A percentile compares a stretch with the other conserved stretches of the same genome.
phyloP scores from a whole-genome alignment of 2,888 invertebrate species.

The Dicycla oo region DNA sequence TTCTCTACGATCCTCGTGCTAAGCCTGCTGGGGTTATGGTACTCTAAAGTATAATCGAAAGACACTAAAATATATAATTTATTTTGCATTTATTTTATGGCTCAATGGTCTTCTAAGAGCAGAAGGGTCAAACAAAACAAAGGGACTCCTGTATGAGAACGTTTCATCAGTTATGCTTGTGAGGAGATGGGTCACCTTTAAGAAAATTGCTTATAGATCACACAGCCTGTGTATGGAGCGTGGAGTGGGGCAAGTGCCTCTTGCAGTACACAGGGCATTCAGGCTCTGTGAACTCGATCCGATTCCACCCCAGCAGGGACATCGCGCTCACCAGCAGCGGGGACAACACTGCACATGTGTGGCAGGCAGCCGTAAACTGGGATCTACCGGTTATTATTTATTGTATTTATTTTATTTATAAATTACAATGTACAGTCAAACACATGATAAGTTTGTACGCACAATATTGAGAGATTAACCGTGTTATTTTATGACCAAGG shows the following conservation, averaged over 20 bases:
- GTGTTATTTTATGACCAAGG: no score
- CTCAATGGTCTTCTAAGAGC: neutral
- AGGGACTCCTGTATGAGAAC: no score
- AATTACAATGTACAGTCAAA: no score
- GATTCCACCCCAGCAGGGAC: constrained; percentile 97
- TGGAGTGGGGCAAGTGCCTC: constrained; percentile 96
- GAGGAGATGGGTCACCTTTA: neutral
- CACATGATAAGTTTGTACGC: no score
- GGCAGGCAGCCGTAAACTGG: constrained; percentile 98
- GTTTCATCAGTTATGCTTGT: no score
- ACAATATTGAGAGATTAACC: no score
- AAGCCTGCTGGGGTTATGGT: no score
- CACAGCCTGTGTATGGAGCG: constrained; percentile 98
- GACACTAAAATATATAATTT: no score
- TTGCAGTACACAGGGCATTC: constrained; percentile 98
- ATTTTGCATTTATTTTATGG: no score
- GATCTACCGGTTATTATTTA: constrained; percentile 92
- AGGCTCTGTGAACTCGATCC: constrained; percentile 99
- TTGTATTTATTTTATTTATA: neutral
- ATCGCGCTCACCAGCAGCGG: constrained; percentile 97
- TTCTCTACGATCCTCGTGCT: no score
- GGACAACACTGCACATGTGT: constrained; percentile 98
- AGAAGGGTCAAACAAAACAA: neutral
- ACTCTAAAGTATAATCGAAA: no score
- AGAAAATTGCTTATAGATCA: constrained; percentile 91